Percentiles rank a stretch among this genome's conserved stretches.
Evolutionary conservation across 2,113 vertebrate genomes (phyloP).

Genomic region (Eira barbara): DNA sequence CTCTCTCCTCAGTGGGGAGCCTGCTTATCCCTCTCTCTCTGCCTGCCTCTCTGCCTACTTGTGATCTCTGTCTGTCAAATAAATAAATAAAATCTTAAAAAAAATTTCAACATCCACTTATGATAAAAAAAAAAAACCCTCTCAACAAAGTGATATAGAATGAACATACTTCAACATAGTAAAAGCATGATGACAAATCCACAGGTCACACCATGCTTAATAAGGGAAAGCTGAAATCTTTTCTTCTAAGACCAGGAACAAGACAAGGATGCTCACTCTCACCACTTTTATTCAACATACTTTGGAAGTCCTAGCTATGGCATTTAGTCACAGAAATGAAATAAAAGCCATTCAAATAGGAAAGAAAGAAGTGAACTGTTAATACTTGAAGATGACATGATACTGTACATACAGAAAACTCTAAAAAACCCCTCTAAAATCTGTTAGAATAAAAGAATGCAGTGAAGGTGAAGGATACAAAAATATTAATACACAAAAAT

Average conservation of each 20-base stretch:
- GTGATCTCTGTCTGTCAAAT: no score
- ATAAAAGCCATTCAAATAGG: background rate
- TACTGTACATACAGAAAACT: background rate
- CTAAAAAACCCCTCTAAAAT: background rate
- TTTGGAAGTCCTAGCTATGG: background rate
- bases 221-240: background rate
- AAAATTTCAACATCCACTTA: background rate
- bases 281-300: background rate
- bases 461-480: background rate
- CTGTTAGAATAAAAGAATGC: background rate
- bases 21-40: no score
- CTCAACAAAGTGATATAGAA: background rate
- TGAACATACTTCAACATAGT: background rate
- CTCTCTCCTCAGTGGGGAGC: no score
- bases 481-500: background rate
- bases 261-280: background rate
- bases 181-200: background rate
- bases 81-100: no score
- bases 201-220: no score
- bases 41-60: no score
- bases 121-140: background rate
- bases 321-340: background rate
- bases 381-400: background rate
- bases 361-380: background rate
- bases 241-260: background rate